Base-by-base conservation (phyloP, 2,888 invertebrate species). In the Lacanobia oleracea region DNA sequence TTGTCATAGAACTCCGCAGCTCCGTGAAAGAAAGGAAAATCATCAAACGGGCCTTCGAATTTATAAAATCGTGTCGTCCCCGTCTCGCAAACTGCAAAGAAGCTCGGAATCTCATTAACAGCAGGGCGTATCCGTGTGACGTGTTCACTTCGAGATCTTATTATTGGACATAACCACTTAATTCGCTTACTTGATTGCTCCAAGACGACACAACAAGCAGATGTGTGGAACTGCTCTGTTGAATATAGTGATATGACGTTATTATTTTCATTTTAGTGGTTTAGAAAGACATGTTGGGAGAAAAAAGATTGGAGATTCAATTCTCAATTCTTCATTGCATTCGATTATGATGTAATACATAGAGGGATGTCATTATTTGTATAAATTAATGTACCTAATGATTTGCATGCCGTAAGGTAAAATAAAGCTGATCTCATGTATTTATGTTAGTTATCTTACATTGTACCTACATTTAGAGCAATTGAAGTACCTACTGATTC, bases 161-260 rank as follows among this genome's bases (percentile, higher is more conserved):
- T 86, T 84, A 85, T 85, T 79, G 86, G 82, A 82, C 84, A 86
- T 86, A 84, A 86, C 82, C 86, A 74, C 84, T 82, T 79, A 77
- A 84, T 84, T 80, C 74, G 72, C 81, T 75, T 72, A 75, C 86
- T 86, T 85, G 77, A 86, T 85, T 86, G 82, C 80, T 78, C 64
- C 51, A 53, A 59, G 33, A 73, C 59, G 66, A 75, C 60, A 77
- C 66, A 60, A 68, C 64, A 70, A 62, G 71, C 84, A 81, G 69
- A 67, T 85, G 86, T 73, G 63, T 53, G 60, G 43, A 83, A 83
- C 72, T 40, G 72, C 73, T 62, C 56, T 4, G 45, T 23, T 62
- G 27, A 70, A 70, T 66, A 33, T 40, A 60, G 40, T 59, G 59
- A 33, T 65, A 43, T 33, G 59, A 37, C 16, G 10, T n/a, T 40